Percentiles rank a stretch among this genome's conserved stretches.
Evolutionary conservation across 2,888 invertebrate species (phyloP).

Genomic region (Cordilura impudica): DNA sequence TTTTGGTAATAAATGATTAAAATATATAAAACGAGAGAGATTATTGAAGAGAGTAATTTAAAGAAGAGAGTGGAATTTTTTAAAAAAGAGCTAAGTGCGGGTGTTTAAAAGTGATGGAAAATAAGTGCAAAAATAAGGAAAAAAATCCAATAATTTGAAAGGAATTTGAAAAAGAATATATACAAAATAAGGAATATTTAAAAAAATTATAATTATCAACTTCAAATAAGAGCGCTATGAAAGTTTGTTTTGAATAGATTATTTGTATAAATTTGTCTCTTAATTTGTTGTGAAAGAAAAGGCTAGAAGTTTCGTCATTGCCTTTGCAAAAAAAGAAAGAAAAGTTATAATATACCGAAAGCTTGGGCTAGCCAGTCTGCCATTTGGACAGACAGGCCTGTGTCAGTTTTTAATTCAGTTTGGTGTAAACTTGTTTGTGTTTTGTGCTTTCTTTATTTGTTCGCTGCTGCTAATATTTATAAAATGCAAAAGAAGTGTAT

Average conservation of each 20-base stretch:
- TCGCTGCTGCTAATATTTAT: conserved; percentile 42
- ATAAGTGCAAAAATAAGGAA: conserved; percentile 60
- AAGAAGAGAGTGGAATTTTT: conserved; percentile 11
- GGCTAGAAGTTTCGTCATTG: conserved; percentile 75
- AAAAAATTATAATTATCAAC: background rate
- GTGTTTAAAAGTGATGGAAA: conserved; percentile 55
- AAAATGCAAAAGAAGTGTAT: conserved; percentile 30
- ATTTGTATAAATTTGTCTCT: background rate
- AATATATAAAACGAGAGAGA: conserved; percentile 21
- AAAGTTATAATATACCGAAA: conserved; percentile 47
- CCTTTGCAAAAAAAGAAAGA: conserved; percentile 43
- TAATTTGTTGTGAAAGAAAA: conserved; percentile 53
- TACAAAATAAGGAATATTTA: conserved; percentile 9
- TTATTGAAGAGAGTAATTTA: conserved; percentile 27
- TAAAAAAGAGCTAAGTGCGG: conserved; percentile 51
- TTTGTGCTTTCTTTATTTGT: conserved; percentile 46
- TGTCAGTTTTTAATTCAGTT: conserved; percentile 39
- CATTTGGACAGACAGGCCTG: conserved; percentile 51
- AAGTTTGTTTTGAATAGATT: conserved; percentile 13
- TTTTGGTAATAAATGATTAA: conserved; percentile 37
- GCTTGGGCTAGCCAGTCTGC: conserved; percentile 53
- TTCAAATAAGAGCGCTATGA: conserved; percentile 4
- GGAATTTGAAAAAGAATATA: conserved; percentile 24
- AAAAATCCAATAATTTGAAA: conserved; percentile 55
- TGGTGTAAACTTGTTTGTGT: conserved; percentile 39